Evolutionary conservation across 2,888 invertebrate genomes (phyloP).

Genomic region (Plagodis dolabraria): DNA sequence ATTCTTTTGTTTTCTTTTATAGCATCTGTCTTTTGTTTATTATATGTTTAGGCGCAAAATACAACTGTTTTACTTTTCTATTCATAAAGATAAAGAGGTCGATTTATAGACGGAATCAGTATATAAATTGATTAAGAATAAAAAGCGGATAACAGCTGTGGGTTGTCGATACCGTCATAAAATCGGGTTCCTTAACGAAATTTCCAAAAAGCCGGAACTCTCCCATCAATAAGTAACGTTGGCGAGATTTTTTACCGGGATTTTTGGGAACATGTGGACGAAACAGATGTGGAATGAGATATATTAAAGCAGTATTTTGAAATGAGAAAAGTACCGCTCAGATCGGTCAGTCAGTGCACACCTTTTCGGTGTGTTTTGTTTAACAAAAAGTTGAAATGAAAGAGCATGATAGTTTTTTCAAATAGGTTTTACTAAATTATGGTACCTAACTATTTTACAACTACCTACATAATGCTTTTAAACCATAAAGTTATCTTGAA

Average conservation of each 20-base stretch:
- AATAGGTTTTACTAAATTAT: too few relatives aligned
- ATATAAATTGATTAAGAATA: slow-evolving; percentile 51
- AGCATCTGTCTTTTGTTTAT: slow-evolving; percentile 31
- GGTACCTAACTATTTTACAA: too few relatives aligned
- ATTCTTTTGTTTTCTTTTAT: slow-evolving; percentile 44
- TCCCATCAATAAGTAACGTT: slow-evolving; percentile 46
- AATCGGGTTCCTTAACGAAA: slow-evolving; percentile 41
- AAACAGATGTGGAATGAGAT: slow-evolving; percentile 35
- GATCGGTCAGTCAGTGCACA: neutral
- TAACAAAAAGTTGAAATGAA: neutral
- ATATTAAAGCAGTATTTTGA: slow-evolving; percentile 14
- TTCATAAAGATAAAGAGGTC: slow-evolving; percentile 25
- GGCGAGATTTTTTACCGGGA: slow-evolving; percentile 47
- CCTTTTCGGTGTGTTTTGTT: neutral
- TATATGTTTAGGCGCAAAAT: neutral
- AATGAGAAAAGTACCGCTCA: slow-evolving; percentile 19
- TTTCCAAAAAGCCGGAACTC: slow-evolving; percentile 49
- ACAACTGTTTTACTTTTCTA: slow-evolving; percentile 3
- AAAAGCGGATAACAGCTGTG: slow-evolving; percentile 48
- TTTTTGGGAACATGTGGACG: slow-evolving; percentile 41
- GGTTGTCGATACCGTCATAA: slow-evolving; percentile 50
- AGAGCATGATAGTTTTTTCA: too few relatives aligned
- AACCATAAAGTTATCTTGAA: too few relatives aligned
- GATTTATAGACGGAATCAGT: slow-evolving; percentile 39
- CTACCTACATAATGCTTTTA: too few relatives aligned